Evolutionary conservation across 2,797 vertebrate species (phyloP), one percentile per base, ranked within the genome.

Genomic region (Thunnus albacares): DNA sequence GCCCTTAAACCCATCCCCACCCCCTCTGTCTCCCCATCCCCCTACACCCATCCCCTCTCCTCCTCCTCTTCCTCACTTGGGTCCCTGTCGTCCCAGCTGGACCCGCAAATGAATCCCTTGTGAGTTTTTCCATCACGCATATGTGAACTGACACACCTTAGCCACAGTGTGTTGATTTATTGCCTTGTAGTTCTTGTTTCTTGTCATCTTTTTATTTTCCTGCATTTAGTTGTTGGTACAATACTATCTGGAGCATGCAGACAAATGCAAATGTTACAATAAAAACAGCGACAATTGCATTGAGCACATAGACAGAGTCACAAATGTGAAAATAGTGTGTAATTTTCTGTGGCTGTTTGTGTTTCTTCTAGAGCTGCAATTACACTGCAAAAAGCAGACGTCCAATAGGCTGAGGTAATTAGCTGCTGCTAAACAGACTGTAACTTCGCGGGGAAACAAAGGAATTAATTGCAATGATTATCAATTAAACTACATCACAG

Each of bases 391-490:
- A 90, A 89, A 84, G 55, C 79, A 49, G 80, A 64, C 81, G 14
- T 84, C 75, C 87, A 87, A 79, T 82, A 52, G 68, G 63, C 69
- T 72, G 73, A 82, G 79, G 84, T 87, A 93, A 92, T 92, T 92
- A 90, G 79, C 75, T 10, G 28, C 75, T 77, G 79, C 82, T 86
- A 66, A 88, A 89, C 85, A 90, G 80, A 77, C 81, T 84, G 77
- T 52, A 74, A 81, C 81, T 86, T 84, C 77, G 77, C 5, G 6
- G 67, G 75, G 55, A 90, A 87, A 90, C 90, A 90, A 84, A 89
- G 73, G 78, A 85, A 89, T 88, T 84, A 89, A 93, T 91, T 90
- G 83, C 82, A 90, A 81, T 90, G 75, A 93, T 93, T 93, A 93
- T 80, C 89, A 90, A 94, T 93, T 94, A 86, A 87, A 90, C 63